A percentile compares a stretch with the other conserved stretches of the same genome.
Evolutionary conservation across 2,888 invertebrate genomes (phyloP).

Genomic region (Amphipyra berbera): DNA sequence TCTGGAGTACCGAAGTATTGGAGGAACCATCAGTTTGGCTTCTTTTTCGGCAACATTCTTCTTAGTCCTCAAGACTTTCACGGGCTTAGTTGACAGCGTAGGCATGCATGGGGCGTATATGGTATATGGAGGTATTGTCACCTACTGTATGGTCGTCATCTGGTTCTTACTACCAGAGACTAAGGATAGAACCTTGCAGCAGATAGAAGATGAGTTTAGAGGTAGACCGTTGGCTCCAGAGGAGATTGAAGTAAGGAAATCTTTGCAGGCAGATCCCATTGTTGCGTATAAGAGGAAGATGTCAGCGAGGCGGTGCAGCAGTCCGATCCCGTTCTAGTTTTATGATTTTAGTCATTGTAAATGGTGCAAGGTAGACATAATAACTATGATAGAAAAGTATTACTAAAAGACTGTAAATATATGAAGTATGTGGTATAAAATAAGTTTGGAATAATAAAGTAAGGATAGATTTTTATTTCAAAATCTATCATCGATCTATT

Average conservation of each 20-base stretch:
- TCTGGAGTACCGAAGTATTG: conserved; percentile 89
- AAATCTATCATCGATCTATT: too few species aligned
- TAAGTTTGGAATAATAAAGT: neutral
- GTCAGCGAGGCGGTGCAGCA: conserved; percentile 65
- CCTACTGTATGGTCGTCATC: conserved; percentile 86
- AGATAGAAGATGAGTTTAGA: conserved; percentile 90
- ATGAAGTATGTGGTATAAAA: neutral
- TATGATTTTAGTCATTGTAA: neutral
- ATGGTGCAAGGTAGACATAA: neutral
- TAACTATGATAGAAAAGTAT: neutral
- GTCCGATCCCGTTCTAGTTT: conserved; percentile 38
- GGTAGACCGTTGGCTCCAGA: conserved; percentile 60
- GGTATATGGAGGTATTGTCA: conserved; percentile 87
- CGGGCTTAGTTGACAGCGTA: conserved; percentile 81
- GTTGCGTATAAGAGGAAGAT: conserved; percentile 64
- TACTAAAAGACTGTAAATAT: neutral
- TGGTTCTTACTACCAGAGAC: conserved; percentile 91
- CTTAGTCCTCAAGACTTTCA: conserved; percentile 90
- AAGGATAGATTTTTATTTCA: neutral
- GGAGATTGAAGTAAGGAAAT: conserved; percentile 61
- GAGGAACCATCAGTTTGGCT: conserved; percentile 90
- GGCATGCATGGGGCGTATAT: conserved; percentile 89
- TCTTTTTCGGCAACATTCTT: conserved; percentile 90
- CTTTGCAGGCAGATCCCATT: conserved; percentile 64
- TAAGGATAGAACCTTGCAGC: conserved; percentile 90